These are phyloP conservation scores for Orycteropus afer DNA, from an alignment of 2,113 vertebrate species.

Conservation along the genomic window DNA sequence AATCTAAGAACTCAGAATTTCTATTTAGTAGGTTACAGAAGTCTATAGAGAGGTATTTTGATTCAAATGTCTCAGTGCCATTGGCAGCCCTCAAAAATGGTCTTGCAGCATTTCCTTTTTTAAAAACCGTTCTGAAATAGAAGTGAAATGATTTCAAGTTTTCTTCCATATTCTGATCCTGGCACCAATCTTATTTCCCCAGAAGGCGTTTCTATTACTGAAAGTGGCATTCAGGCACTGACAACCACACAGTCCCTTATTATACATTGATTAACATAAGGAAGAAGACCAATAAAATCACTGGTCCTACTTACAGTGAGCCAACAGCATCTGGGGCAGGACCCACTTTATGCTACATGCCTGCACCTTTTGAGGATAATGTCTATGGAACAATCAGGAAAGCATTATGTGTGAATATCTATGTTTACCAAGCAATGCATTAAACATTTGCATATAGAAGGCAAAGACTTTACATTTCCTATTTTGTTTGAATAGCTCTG, in stretches of 20 bases:
- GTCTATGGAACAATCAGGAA: background rate
- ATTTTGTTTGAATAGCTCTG: background rate
- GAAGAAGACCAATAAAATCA: conserved; percentile 48
- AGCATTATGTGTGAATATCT: background rate
- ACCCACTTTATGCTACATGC: background rate
- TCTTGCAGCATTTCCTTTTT: background rate
- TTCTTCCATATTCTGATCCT: conserved; percentile 71
- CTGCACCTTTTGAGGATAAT: background rate
- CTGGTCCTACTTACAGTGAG: background rate
- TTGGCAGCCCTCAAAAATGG: conserved; percentile 45
- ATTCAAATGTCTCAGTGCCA: conserved; percentile 23
- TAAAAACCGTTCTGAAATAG: conserved; percentile 65
- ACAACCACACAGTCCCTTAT: conserved; percentile 69
- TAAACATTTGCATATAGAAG: background rate
- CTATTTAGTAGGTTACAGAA: background rate
- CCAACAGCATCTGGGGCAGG: background rate
- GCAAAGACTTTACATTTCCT: background rate
- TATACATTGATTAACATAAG: conserved; percentile 62
- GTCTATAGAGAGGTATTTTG: background rate
- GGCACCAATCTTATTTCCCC: conserved; percentile 75
- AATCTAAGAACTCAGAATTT: background rate
- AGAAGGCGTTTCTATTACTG: conserved; percentile 81
- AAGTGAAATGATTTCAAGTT: conserved; percentile 75
- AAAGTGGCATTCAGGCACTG: conserved; percentile 70
- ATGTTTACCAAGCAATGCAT: background rate